Percentiles rank a stretch among this genome's conserved stretches.
Conservation (phyloP, 2,113 vertebrate genomes). For the Eidolon helvum region DNA sequence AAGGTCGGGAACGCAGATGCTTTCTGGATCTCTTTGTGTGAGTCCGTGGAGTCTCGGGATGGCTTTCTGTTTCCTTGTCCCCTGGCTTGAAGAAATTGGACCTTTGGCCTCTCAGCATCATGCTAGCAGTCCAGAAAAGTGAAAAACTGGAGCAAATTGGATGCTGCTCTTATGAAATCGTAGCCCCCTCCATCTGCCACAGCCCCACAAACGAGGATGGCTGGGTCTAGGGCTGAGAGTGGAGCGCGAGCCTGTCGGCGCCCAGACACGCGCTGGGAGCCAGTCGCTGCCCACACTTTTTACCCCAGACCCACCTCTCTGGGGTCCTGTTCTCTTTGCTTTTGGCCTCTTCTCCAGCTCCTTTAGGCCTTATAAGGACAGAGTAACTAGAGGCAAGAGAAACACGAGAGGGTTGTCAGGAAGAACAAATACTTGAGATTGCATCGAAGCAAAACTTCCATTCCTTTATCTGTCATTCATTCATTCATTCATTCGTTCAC, state of each 20-base stretch:
- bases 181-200: not conserved
- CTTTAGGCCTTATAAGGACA: not conserved
- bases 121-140: not conserved
- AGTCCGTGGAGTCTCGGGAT: not conserved
- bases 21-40: not conserved
- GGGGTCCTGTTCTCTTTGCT: not conserved
- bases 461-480: not conserved
- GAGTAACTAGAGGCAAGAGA: not conserved
- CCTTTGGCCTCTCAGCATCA: not conserved
- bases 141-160: not conserved
- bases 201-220: not conserved
- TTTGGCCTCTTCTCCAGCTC: not conserved
- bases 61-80: not conserved
- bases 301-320: not conserved
- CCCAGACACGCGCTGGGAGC: not conserved
- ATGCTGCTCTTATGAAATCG: no score
- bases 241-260: fast-evolving
- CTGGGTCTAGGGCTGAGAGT: fast-evolving
- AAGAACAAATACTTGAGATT: not conserved
- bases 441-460: not conserved
- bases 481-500: not conserved
- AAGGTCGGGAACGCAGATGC: fast-evolving
- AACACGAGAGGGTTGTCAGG: not conserved
- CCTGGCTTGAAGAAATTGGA: not conserved
- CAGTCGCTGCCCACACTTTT: not conserved